These are phyloP conservation scores for Micrasema longulum DNA, from an alignment of 1,140 invertebrate genomes.

Conservation along the genomic window DNA sequence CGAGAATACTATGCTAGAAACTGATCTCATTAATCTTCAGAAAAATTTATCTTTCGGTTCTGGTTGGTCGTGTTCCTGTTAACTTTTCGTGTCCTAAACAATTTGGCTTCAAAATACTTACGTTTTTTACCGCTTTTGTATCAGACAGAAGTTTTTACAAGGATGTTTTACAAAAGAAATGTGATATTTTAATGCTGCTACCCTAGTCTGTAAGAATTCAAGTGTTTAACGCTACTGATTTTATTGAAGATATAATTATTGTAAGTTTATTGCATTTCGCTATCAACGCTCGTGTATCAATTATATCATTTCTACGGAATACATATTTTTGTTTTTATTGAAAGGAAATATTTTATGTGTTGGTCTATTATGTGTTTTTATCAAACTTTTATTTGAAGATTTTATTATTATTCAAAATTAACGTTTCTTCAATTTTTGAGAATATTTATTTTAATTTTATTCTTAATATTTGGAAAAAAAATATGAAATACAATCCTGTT, in stretches of 20 bases:
- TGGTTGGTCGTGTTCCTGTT: conserved; percentile 45
- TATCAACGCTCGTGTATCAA: conserved; percentile 52
- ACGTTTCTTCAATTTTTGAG: too few species aligned
- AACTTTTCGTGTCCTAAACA: neutral
- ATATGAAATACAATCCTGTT: too few species aligned
- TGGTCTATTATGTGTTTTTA: neutral
- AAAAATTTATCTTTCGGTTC: conserved; percentile 2
- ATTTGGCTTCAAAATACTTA: conserved; percentile 38
- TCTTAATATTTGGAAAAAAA: too few species aligned
- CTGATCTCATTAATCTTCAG: too few species aligned
- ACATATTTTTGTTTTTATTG: conserved; percentile 48
- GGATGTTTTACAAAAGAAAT: conserved; percentile 48
- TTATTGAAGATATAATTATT: conserved; percentile 43
- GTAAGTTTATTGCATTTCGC: conserved; percentile 50
- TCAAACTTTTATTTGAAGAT: neutral
- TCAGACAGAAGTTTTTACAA: conserved; percentile 36
- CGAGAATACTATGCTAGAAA: too few species aligned
- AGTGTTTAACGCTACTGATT: conserved; percentile 53
- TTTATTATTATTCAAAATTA: too few species aligned
- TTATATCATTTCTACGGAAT: conserved; percentile 50
- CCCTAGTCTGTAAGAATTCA: conserved; percentile 49
- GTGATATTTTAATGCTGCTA: conserved; percentile 54
- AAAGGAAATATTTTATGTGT: conserved; percentile 8
- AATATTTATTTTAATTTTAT: too few species aligned
- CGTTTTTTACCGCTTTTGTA: conserved; percentile 52